These are phyloP conservation scores for Gallinago media DNA, from an alignment of 2,113 vertebrate species.

Conservation along the genomic window DNA sequence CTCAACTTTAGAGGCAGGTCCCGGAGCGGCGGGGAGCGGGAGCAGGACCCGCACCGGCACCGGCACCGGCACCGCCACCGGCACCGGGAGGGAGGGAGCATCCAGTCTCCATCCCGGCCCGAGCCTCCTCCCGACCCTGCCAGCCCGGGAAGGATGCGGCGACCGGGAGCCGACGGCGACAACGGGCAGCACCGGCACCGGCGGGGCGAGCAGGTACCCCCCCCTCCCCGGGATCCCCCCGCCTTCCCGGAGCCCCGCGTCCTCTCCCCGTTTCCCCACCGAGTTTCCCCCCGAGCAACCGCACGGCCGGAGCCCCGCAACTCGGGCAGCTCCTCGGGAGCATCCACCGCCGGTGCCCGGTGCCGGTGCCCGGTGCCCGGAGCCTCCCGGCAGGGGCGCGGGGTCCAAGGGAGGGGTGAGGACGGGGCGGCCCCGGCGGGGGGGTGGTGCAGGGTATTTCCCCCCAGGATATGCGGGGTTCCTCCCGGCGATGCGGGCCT, in stretches of 20 bases:
- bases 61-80: not conserved
- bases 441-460: too few relatives aligned
- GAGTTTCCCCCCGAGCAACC: not conserved
- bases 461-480: not conserved
- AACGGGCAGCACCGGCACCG: not conserved
- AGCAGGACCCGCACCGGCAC: not conserved
- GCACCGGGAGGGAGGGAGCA: not conserved
- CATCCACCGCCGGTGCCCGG: not conserved
- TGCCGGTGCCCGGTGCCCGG: not conserved
- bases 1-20: not conserved
- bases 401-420: not conserved
- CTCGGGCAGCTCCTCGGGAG: not conserved
- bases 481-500: not conserved
- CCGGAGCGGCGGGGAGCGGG: not conserved
- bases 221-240: not conserved
- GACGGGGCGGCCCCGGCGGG: too few relatives aligned
- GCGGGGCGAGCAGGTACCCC: constrained; percentile 17
- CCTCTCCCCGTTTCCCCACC: not conserved
- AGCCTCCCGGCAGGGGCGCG: rapidly evolving
- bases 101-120: not conserved
- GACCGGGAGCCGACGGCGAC: not conserved
- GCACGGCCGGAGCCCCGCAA: not conserved
- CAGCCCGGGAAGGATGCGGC: not conserved
- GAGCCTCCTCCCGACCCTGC: not conserved
- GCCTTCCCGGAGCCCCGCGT: not conserved